Evolutionary conservation across 2,888 invertebrate genomes (phyloP), one percentile per base, ranked within the genome.

Genomic region (Eupeodes latifasciatus): DNA sequence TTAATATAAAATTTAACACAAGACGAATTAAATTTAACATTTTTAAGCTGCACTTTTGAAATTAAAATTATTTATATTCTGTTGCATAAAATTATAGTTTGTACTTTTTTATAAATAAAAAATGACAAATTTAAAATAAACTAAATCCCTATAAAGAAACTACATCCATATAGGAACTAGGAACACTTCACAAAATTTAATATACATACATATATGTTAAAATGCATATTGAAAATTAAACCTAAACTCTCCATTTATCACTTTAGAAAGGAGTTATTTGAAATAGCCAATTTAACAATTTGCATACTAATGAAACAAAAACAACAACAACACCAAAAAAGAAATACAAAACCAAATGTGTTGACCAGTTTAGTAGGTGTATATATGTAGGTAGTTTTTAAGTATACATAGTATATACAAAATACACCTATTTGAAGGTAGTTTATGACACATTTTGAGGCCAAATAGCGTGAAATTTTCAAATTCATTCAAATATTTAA

Each of bases 201-300:
- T 40, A 40, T 40, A 40, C 40, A 57, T 5, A 34, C 53, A 12
- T 3, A 55, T 47, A 19, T 57, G 16, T 57, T 27, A 14, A 57
- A 71, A 40, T 40, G 40, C 5, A 12, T 27, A 71, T 71, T 71
- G 57, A 57, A 71, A 71, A 44, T 57, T 57, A 57, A 71, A 27
- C 57, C 57, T 44, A 49, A 44, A 27, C 47, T 47, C 47, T 49
- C 27, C 47, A 71, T 72, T 57, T 59, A 59, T 57, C 72, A 72
- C 72, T 59, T 27, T 55, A 59, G 49, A 59, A 47, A 16, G 51
- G 51, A 47, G 57, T 59, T 72, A 62, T 74, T 53, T 67, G 59
- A 66, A 61, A 61, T 75, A 59, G 74, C 62, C 79, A 84, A 84
- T 84, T 84, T 74, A 80, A 61, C 84, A 84, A 84, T 84, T 84